Evolutionary conservation across 2,888 invertebrate species (phyloP).

Genomic region (Luffia ferchaultella): DNA sequence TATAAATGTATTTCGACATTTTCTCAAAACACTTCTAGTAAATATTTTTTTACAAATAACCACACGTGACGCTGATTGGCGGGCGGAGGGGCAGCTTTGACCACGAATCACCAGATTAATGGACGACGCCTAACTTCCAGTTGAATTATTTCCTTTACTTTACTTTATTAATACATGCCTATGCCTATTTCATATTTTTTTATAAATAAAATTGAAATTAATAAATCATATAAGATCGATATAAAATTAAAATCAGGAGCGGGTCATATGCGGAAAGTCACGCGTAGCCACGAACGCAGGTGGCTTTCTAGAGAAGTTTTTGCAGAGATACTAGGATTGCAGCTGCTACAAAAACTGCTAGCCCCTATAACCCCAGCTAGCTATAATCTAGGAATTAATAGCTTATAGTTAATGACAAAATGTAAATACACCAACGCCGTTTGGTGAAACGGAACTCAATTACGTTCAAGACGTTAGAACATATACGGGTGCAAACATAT

Average conservation of each 20-base stretch:
- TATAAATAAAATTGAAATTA: too few species aligned
- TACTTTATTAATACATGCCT: too few species aligned
- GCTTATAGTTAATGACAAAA: slow-evolving; percentile 57
- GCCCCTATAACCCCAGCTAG: slow-evolving; percentile 50
- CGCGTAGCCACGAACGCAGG: slow-evolving; percentile 25
- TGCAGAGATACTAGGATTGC: slow-evolving; percentile 44
- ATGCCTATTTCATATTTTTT: too few species aligned
- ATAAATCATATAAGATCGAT: too few species aligned
- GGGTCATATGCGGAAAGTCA: neutral
- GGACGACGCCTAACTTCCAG: too few species aligned
- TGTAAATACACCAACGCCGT: slow-evolving; percentile 43
- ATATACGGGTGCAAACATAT: slow-evolving; percentile 52
- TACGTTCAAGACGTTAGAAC: slow-evolving; percentile 42
- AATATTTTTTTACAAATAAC: too few species aligned
- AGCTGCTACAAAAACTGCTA: slow-evolving; percentile 57
- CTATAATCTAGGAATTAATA: slow-evolving; percentile 62
- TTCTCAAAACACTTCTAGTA: too few species aligned
- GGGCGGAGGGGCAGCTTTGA: too few species aligned
- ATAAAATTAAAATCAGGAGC: neutral
- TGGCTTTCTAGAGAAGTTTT: slow-evolving; percentile 57
- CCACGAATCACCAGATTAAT: too few species aligned
- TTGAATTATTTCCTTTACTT: too few species aligned
- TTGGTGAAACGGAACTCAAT: slow-evolving; percentile 46
- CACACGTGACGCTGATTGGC: too few species aligned
- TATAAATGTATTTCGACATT: too few species aligned